These are phyloP conservation scores for Apamea epomidion DNA, from an alignment of 2,888 invertebrate genomes.

Conservation along the genomic window DNA sequence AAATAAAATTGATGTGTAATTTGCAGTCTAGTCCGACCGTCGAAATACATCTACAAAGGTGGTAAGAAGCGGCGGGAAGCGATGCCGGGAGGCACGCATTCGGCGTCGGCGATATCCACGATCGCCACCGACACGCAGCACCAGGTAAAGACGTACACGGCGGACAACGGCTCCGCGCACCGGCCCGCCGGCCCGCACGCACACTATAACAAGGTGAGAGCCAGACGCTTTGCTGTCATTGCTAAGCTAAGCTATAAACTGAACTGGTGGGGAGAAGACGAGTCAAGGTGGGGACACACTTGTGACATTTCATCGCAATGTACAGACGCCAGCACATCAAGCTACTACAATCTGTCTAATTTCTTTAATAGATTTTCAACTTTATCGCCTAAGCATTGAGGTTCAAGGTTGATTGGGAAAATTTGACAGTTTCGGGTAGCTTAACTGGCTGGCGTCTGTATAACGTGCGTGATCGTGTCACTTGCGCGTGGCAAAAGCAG, in stretches of 20 bases:
- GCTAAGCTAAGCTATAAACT: constrained; percentile 63
- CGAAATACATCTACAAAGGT: constrained; percentile 87
- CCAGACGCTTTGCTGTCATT: constrained; percentile 84
- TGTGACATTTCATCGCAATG: not conserved
- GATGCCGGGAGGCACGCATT: constrained; percentile 75
- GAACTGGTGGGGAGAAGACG: constrained; percentile 14
- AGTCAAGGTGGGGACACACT: not conserved
- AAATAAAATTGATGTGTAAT: not conserved
- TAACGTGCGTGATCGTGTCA: not conserved
- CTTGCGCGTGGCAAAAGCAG: not conserved
- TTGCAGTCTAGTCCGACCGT: constrained; percentile 85
- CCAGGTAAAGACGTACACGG: constrained; percentile 99
- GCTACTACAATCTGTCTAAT: too few relatives aligned
- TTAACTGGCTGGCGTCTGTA: too few relatives aligned
- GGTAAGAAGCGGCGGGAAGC: constrained; percentile 88
- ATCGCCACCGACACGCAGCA: constrained; percentile 93
- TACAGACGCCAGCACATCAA: not conserved
- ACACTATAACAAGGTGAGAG: constrained; percentile 97
- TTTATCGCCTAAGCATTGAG: too few relatives aligned
- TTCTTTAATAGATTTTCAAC: too few relatives aligned
- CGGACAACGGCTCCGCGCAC: constrained; percentile 96
- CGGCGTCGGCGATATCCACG: constrained; percentile 88
- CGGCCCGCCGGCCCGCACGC: constrained; percentile 94
- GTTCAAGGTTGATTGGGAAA: too few relatives aligned
- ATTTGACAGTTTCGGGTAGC: too few relatives aligned